Evolutionary conservation across 2,888 invertebrate species (phyloP).

Genomic region (Camponotus fellah): DNA sequence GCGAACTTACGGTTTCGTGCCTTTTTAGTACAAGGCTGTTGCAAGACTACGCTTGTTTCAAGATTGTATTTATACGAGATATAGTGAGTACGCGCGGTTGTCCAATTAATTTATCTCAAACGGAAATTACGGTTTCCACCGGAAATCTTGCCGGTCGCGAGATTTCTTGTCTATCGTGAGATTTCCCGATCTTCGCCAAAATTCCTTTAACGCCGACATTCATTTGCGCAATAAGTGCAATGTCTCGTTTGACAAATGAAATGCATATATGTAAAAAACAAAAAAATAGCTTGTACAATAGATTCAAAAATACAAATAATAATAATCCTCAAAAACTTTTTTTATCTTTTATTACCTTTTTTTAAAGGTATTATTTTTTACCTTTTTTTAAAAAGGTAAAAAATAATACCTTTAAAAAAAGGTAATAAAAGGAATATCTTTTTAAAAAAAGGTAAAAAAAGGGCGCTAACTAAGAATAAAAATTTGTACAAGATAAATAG

Average conservation of each 20-base stretch:
- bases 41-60: constrained; percentile 35
- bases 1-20: constrained; percentile 51
- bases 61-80: constrained; percentile 33
- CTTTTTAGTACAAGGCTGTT: constrained; percentile 72
- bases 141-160: constrained; percentile 70
- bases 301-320: too few species aligned
- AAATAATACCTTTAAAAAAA: too few species aligned
- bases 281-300: not conserved
- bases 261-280: not conserved
- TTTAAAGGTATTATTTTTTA: too few species aligned
- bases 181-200: constrained; percentile 52
- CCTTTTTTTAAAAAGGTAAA: too few species aligned
- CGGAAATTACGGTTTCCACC: constrained; percentile 73
- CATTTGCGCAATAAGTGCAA: not conserved
- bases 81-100: constrained; percentile 47
- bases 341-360: too few species aligned
- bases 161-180: constrained; percentile 17
- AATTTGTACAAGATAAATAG: too few species aligned
- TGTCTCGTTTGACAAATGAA: not conserved
- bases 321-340: too few species aligned
- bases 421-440: too few species aligned
- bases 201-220: not conserved
- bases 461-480: too few species aligned
- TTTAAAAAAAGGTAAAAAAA: too few species aligned
- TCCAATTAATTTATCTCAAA: constrained; percentile 67